Evolutionary conservation across 1,140 invertebrate genomes (phyloP).

Genomic region (Daktulosphaira vitifoliae): DNA sequence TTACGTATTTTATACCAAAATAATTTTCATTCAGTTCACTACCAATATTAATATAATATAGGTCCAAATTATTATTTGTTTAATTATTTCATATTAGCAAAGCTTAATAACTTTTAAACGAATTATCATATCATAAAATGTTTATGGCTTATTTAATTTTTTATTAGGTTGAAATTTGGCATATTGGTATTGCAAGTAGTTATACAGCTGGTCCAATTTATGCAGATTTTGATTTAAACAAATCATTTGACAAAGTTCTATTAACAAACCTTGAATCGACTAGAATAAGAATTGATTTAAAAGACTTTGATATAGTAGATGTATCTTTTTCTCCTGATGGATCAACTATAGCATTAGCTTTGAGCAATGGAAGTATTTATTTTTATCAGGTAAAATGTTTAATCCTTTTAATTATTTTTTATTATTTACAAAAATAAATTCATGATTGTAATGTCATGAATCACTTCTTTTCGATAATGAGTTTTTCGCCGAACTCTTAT

Average conservation of each 20-base stretch:
- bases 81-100: neutral
- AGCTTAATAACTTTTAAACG: neutral
- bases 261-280: neutral
- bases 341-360: constrained; percentile 80
- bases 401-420: neutral
- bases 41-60: too few relatives aligned
- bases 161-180: constrained; percentile 24
- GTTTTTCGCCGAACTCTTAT: too few relatives aligned
- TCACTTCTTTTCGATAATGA: too few relatives aligned
- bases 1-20: too few relatives aligned
- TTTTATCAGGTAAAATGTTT: constrained; percentile 64
- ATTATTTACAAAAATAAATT: too few relatives aligned
- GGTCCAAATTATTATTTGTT: too few relatives aligned
- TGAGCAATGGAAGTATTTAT: constrained; percentile 76
- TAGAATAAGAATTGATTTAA: constrained; percentile 36
- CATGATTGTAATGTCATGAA: too few relatives aligned
- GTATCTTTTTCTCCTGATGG: constrained; percentile 88
- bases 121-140: neutral
- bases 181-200: constrained; percentile 4
- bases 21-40: too few relatives aligned
- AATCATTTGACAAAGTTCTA: neutral
- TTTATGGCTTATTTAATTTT: neutral
- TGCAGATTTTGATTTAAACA: neutral
- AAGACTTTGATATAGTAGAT: constrained; percentile 55
- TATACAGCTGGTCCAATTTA: constrained; percentile 9